A percentile compares a stretch with the other conserved stretches of the same genome.
phyloP scores from a whole-genome alignment of 2,797 vertebrate genomes.

The Sebastes iracundus region DNA sequence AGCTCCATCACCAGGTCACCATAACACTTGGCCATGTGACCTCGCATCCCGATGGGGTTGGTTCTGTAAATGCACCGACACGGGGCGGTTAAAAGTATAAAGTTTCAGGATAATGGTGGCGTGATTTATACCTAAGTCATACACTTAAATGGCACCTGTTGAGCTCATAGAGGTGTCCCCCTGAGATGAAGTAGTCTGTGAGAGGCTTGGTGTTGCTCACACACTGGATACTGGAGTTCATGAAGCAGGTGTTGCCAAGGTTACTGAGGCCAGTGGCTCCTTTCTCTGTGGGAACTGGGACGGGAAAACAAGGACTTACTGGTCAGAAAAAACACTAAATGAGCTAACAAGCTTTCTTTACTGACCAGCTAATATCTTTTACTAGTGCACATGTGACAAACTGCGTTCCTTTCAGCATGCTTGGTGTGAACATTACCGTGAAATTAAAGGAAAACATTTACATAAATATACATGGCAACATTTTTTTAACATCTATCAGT shows the following conservation, averaged over 20 bases:
- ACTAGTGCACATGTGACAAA: background rate
- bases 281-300: constrained; percentile 95
- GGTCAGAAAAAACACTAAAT: too few species aligned
- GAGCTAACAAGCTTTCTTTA: background rate
- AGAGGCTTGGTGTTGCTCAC: constrained; percentile 98
- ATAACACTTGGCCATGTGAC: constrained; percentile 99
- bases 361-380: background rate
- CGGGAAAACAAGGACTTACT: background rate
- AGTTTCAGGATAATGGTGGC: background rate
- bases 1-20: constrained; percentile 98
- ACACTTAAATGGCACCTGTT: constrained; percentile 84
- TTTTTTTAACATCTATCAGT: too few species aligned
- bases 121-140: fast-evolving
- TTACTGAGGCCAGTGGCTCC: constrained; percentile 98
- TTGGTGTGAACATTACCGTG: too few species aligned
- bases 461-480: background rate
- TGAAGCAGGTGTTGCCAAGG: constrained; percentile 98
- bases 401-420: too few species aligned
- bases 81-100: background rate
- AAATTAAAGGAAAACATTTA: too few species aligned
- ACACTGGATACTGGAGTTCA: constrained; percentile 99
- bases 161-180: constrained; percentile 96
- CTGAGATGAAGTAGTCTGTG: constrained; percentile 97
- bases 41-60: constrained; percentile 98
- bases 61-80: constrained; percentile 81